Conservation (phyloP, 2,888 invertebrate genomes). For the Prenolepis imparis region DNA sequence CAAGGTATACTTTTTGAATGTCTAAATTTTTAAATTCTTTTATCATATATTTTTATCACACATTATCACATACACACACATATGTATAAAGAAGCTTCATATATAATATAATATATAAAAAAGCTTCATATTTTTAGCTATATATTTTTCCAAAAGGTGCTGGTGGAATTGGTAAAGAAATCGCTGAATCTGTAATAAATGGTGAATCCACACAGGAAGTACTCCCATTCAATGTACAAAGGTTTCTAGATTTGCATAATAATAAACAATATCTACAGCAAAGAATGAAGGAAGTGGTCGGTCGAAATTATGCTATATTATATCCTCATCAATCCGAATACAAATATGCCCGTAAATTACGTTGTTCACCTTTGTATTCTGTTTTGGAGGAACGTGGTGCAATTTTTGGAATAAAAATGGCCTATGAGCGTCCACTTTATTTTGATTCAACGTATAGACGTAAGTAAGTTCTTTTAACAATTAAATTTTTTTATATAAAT, state of each 20-base stretch:
- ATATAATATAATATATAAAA: constrained; percentile 3
- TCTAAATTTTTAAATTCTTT: constrained; percentile 2
- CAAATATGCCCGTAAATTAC: constrained; percentile 88
- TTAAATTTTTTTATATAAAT: neutral
- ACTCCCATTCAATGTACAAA: constrained; percentile 89
- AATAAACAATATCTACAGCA: constrained; percentile 89
- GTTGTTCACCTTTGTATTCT: constrained; percentile 91
- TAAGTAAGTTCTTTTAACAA: constrained; percentile 75
- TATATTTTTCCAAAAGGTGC: constrained; percentile 85
- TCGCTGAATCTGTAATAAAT: constrained; percentile 91
- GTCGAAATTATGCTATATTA: constrained; percentile 88
- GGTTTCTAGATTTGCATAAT: constrained; percentile 90
- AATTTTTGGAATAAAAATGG: constrained; percentile 91
- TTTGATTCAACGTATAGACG: constrained; percentile 88
- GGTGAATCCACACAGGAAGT: constrained; percentile 89
- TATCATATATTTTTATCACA: neutral
- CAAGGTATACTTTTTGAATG: constrained; percentile 83
- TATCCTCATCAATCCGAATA: constrained; percentile 89
- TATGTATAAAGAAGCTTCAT: constrained; percentile 2
- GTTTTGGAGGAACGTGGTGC: constrained; percentile 89
- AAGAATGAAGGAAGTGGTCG: constrained; percentile 89
- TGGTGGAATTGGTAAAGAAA: constrained; percentile 90
- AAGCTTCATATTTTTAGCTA: constrained; percentile 13
- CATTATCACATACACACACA: no score
- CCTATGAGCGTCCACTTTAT: constrained; percentile 91